Evolutionary conservation across 2,888 invertebrate species (phyloP).

Genomic region (Atrina japonica): DNA sequence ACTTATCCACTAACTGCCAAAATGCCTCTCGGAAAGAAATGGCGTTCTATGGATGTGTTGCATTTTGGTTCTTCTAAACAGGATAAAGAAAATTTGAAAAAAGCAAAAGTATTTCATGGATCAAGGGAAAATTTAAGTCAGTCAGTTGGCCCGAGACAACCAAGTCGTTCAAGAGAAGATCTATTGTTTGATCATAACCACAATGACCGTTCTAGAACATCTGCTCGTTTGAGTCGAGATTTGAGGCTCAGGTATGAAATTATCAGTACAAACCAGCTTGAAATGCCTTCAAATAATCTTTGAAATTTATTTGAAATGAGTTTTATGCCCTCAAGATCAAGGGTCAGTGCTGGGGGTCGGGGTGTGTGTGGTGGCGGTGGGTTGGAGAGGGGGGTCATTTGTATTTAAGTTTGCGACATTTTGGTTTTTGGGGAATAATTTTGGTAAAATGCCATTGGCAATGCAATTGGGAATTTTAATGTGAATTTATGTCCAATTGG

Average conservation of each 20-base stretch:
- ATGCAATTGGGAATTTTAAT: no score
- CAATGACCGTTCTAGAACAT: slow-evolving; percentile 12
- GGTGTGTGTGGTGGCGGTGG: no score
- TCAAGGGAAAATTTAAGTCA: slow-evolving; percentile 34
- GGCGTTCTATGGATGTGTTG: slow-evolving; percentile 73
- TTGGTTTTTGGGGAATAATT: no score
- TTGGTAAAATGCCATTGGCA: no score
- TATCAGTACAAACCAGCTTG: no score
- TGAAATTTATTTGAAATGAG: no score
- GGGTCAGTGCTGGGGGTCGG: no score
- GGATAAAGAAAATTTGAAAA: slow-evolving; percentile 35
- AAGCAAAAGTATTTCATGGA: slow-evolving; percentile 19
- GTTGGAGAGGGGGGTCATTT: no score
- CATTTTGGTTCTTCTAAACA: slow-evolving; percentile 29
- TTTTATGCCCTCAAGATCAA: no score
- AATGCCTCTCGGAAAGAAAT: slow-evolving; percentile 62
- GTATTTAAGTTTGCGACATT: no score
- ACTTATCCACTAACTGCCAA: neutral
- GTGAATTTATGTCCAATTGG: no score
- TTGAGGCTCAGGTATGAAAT: slow-evolving; percentile 24
- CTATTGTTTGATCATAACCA: slow-evolving; percentile 30
- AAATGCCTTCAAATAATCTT: no score
- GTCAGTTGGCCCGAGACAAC: neutral
- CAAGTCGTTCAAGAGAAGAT: slow-evolving; percentile 21
- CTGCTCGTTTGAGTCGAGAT: slow-evolving; percentile 2